Evolutionary conservation across 2,888 invertebrate genomes (phyloP).

Genomic region (Nemapogon koenigi): DNA sequence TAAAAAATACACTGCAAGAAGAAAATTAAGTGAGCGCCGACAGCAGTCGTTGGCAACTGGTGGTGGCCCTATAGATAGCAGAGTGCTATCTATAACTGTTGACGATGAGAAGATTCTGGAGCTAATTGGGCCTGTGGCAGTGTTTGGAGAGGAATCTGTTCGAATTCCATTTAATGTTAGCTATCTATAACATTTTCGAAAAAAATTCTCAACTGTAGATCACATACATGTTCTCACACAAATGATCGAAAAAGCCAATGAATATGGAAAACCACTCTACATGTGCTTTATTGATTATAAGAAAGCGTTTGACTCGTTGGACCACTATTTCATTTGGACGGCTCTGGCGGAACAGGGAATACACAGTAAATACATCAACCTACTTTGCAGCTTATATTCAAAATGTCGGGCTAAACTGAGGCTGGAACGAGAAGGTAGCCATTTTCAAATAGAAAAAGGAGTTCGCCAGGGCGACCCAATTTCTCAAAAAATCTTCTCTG

Average conservation of each 20-base stretch:
- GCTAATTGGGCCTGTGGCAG: too few species aligned
- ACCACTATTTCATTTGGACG: not conserved
- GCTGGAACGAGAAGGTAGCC: slow-evolving; percentile 7
- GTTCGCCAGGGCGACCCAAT: slow-evolving; percentile 12
- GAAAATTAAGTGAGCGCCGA: too few species aligned
- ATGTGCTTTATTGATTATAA: slow-evolving; percentile 9
- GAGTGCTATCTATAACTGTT: too few species aligned
- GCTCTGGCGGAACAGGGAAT: slow-evolving; percentile 3
- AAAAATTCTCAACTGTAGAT: too few species aligned
- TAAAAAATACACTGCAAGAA: too few species aligned
- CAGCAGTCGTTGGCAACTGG: too few species aligned
- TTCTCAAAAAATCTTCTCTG: slow-evolving; percentile 10
- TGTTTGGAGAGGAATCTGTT: too few species aligned
- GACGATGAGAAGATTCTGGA: too few species aligned
- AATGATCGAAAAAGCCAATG: slow-evolving; percentile 7
- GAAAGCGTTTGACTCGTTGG: slow-evolving; percentile 6
- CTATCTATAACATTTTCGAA: too few species aligned
- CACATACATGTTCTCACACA: too few species aligned
- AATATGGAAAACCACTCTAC: slow-evolving; percentile 6
- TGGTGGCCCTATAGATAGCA: too few species aligned
- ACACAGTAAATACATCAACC: slow-evolving; percentile 4
- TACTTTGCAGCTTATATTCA: slow-evolving; percentile 1
- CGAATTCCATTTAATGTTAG: too few species aligned
- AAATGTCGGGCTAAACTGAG: slow-evolving; percentile 8
- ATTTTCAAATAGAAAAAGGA: slow-evolving; percentile 8